phyloP scores from a whole-genome alignment of 2,888 invertebrate species.

The Xestoiulus laeticollis region DNA sequence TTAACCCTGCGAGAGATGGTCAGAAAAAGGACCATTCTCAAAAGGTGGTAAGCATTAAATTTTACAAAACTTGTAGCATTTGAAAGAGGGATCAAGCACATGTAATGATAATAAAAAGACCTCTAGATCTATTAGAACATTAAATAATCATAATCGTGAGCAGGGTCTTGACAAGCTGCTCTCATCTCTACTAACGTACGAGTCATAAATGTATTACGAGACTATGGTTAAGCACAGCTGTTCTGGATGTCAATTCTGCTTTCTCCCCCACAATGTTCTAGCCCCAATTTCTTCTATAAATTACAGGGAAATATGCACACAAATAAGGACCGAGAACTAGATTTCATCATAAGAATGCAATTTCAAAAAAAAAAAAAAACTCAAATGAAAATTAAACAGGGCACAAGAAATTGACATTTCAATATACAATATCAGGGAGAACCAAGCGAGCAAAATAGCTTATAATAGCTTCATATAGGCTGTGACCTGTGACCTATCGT shows the following conservation, averaged over 20 bases:
- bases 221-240: not conserved
- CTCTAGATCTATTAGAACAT: slow-evolving; percentile 14
- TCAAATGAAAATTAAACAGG: not conserved
- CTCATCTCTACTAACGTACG: slow-evolving; percentile 7
- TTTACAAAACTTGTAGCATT: not conserved
- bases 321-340: slow-evolving; percentile 7
- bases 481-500: not conserved
- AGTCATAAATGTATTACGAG: not conserved
- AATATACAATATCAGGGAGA: slow-evolving; percentile 27
- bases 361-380: too few relatives aligned
- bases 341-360: slow-evolving; percentile 5
- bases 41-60: not conserved
- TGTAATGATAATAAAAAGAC: slow-evolving; percentile 21
- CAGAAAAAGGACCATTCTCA: not conserved
- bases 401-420: not conserved
- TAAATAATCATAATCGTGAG: slow-evolving; percentile 19
- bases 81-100: slow-evolving; percentile 13
- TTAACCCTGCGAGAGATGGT: not conserved
- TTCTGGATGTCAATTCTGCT: not conserved
- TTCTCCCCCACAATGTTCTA: not conserved
- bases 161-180: not conserved
- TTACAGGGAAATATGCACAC: slow-evolving; percentile 23
- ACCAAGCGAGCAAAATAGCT: not conserved
- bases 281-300: slow-evolving; percentile 21
- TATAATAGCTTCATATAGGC: slow-evolving; percentile 25